Base-by-base conservation (phyloP, 2,113 vertebrate species). In the Cyprinus carpio region DNA sequence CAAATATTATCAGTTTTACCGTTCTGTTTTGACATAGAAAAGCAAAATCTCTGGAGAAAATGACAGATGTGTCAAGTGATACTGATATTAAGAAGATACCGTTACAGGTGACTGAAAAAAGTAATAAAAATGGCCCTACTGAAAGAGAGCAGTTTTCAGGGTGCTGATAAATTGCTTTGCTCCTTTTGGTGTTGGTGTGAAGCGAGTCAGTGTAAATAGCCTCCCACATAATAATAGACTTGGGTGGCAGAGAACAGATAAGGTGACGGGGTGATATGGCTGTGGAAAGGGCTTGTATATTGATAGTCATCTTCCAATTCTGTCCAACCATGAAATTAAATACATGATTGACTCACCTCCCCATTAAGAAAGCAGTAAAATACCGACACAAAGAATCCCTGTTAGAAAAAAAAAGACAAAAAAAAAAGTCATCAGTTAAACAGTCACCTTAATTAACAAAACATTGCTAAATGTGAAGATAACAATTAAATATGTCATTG, bases 331-430 rank as follows among this genome's bases (percentile, higher is more conserved):
- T 88, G 82, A 87, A 88, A 89, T 78, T 74, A 87, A 71, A 25
- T 29, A 2, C 34, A 60, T 64, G 18, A 51, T 56, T 65, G 84
- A 94, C 97, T 90, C 92, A 99, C 98, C 98, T 99, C 98, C 71
- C 98, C 97, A 34, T 99, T 99, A 88, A 99, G 94, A 93, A 99
- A 99, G 93, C 98, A 99, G 93, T 99, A 99, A 95, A 99, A 99
- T 84, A 99, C 97, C 5, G 98, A 99, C 83, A 99, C 98, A 85
- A 99, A 99, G 93, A 99, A 99, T 20, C 98, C 98, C 98, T 99
- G 94, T 6, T 88, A 94, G 93, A 82, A 16, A 93, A 88, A 29
- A 46, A 80, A 6, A n/a, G n/a, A n/a, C n/a, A 84, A 15, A 31
- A 31, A 34, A n/a, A 88, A 94, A 94, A 84, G 15, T 93, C 16